A percentile compares a stretch with the other conserved stretches of the same genome.
These are phyloP conservation scores for Bombus confusus DNA, from an alignment of 1,140 invertebrate species.

Conservation along the genomic window DNA sequence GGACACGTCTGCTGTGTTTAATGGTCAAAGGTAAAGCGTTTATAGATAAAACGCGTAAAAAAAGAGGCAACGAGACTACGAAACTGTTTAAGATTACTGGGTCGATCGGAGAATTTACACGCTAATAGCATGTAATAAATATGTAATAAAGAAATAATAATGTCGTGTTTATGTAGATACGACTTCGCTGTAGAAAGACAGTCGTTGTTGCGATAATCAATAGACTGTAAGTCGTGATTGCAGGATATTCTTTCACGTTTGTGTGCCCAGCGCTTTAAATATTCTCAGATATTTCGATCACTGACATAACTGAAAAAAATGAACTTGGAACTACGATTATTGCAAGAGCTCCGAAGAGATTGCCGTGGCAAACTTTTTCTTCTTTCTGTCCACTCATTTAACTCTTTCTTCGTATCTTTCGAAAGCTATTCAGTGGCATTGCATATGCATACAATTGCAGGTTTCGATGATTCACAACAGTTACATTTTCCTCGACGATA, in stretches of 20 bases:
- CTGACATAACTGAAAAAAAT: neutral
- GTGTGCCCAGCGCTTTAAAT: too few species aligned
- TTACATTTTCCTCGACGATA: slow-evolving; percentile 3
- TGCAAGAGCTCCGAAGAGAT: neutral
- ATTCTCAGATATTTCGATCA: neutral
- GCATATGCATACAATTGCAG: neutral
- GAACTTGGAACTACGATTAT: neutral
- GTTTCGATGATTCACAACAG: slow-evolving; percentile 24
- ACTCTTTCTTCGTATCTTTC: neutral
- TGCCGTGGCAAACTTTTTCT: too few species aligned
- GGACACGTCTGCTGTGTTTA: neutral
- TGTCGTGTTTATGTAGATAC: neutral
- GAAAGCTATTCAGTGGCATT: neutral
- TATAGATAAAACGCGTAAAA: neutral
- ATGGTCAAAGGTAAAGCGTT: neutral
- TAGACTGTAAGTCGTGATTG: too few species aligned
- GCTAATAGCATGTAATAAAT: too few species aligned
- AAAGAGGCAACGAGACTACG: neutral
- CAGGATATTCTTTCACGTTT: neutral
- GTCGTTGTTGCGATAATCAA: neutral
- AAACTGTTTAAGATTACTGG: neutral
- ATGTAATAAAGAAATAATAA: too few species aligned
- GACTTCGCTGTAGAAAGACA: neutral
- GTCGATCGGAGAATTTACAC: neutral
- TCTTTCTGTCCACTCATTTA: neutral